phyloP scores from a whole-genome alignment of 2,113 vertebrate genomes.

The Microtus richardsoni region DNA sequence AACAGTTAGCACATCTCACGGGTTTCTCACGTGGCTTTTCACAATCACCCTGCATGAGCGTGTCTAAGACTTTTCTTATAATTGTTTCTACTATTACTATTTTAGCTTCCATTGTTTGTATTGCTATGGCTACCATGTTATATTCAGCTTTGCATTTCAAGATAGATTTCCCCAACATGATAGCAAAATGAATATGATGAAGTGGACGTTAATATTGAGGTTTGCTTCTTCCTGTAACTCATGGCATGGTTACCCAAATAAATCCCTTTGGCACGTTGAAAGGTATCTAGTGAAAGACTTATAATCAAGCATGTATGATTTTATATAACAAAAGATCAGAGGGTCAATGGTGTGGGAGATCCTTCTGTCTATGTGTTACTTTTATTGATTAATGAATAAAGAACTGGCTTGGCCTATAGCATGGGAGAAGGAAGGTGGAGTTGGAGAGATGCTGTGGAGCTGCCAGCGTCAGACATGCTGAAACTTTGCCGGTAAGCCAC shows the following conservation, averaged over 20 bases:
- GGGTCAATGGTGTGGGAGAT: not conserved
- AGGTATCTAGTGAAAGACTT: not conserved
- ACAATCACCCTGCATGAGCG: not conserved
- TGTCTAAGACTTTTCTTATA: not conserved
- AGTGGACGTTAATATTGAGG: not conserved
- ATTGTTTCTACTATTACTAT: not conserved
- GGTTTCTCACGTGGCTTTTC: slow-evolving; percentile 24
- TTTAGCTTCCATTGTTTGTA: not conserved
- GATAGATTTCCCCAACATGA: not conserved
- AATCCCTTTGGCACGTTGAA: slow-evolving; percentile 19
- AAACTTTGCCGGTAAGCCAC: too few relatives aligned
- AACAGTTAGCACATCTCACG: not conserved
- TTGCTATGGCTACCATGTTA: not conserved
- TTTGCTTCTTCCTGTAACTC: not conserved
- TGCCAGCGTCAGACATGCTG: too few relatives aligned
- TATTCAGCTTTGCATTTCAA: not conserved
- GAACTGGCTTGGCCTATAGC: too few relatives aligned
- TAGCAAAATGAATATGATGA: not conserved
- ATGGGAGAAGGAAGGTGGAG: too few relatives aligned
- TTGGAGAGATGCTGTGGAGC: too few relatives aligned
- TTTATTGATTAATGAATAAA: too few relatives aligned
- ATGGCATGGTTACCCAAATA: not conserved
- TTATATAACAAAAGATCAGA: slow-evolving; percentile 31
- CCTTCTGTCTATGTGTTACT: too few relatives aligned
- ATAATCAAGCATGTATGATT: not conserved